Evolutionary conservation across 2,888 invertebrate species (phyloP), one percentile per base, ranked within the genome.

Genomic region (Dione juno): DNA sequence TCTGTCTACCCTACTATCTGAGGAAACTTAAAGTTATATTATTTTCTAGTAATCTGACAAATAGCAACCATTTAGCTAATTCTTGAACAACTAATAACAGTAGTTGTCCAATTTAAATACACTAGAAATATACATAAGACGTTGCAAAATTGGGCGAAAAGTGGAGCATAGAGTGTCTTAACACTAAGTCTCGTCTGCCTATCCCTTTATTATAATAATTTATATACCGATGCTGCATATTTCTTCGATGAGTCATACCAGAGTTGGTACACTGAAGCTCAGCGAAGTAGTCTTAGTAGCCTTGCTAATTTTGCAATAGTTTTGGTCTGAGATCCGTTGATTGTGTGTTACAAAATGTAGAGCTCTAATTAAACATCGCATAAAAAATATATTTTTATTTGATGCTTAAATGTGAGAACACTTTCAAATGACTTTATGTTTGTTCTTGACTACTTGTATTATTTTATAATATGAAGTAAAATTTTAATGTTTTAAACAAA

Each of bases 31-130:
- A 2, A 28, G 28, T 5, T 28, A 28, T 3, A 5, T 28, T 28
- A 28, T 28, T 3, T 28, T 28, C 5, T 28, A 3, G 28, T n/a
- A n/a, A n/a, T 28, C 28, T 28, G 5, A 43, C 43, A 16, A 13
- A 7, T 50, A 40, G 28, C 14, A 16, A 21, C 35, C n/a, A 11
- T 48, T n/a, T 43, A 45, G 19, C 14, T 28, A 37, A 53, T 35
- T 35, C 11, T 63, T 19, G 14, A 61, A 50, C 58, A 10, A 66
- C 66, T 53, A 45, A 65, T 41, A 72, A 71, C 75, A 63, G 73
- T 71, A 74, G 72, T 71, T 59, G 71, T 74, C 67, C 68, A 67
- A 77, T 78, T 76, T 72, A 65, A 78, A 78, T 78, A 78, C 77
- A 78, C 77, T 78, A 73, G n/a, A 19, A 16, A 10, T 16, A 11